Evolutionary conservation across 2,797 vertebrate species (phyloP), one percentile per base, ranked within the genome.

Genomic region (Bufotes viridis): DNA sequence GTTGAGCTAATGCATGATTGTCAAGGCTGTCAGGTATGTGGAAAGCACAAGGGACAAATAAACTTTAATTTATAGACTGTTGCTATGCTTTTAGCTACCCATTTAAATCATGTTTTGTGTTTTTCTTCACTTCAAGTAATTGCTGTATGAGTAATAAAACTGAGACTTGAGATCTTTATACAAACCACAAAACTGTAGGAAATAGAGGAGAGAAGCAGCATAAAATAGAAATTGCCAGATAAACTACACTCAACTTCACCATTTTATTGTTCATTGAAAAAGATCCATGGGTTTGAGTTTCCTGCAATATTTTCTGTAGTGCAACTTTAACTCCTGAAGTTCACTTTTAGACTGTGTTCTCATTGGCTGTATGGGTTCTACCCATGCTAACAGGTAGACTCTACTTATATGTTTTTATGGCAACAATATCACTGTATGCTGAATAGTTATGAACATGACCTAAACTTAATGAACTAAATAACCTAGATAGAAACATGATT

Each of bases 41-140:
- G 57, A 82, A 87, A 87, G 63, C 86, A 82, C 79, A 58, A 81
- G 86, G 79, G 86, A 87, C 86, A 65, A 82, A 87, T 87, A 82
- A 81, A 81, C 55, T 87, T 87, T 51, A 87, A 87, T 87, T 65
- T 82, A 82, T 87, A 87, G 67, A 69, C 65, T 80, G 63, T 74
- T 57, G 65, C 53, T 87, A 87, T 29, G 79, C 86, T 82, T 82
- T 87, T 87, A 87, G 79, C 69, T 18, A 81, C 24, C 69, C 69
- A 81, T 82, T 87, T 82, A 75, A 87, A 87, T 75, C 69, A 87
- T 80, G 57, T 81, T 87, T 70, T 72, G 29, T 82, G 81, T 29
- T 81, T 80, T 60, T 14, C 22, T 74, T 87, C 57, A n/a, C 17
- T 81, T 60, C 55, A 81, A 81, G 69, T 81, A 81, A 87, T 81